phyloP scores from a whole-genome alignment of 2,113 vertebrate genomes.

The Zosterops borbonicus region DNA sequence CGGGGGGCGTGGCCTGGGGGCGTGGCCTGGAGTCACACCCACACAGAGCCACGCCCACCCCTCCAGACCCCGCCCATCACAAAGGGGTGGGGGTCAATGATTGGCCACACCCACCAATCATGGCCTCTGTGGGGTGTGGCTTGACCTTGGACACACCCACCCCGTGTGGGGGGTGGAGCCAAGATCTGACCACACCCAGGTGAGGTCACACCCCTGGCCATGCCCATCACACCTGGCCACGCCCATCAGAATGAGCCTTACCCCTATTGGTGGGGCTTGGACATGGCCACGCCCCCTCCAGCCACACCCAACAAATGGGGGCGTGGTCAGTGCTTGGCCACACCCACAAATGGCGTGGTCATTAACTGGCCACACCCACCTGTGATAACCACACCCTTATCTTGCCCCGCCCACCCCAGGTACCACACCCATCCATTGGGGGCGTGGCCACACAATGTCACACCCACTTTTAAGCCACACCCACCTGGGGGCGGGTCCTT shows the following conservation, averaged over 20 bases:
- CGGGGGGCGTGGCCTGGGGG: neutral
- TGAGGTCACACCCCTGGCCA: too few species aligned
- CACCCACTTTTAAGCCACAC: neutral
- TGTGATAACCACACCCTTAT: neutral
- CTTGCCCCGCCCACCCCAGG: neutral
- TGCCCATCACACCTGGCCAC: neutral
- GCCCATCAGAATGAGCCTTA: neutral
- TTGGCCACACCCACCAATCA: too few species aligned
- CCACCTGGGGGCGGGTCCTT: neutral
- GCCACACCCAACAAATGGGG: neutral
- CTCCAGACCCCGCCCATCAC: too few species aligned
- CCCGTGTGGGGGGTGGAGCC: too few species aligned
- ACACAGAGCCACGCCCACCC: too few species aligned
- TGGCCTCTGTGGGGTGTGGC: too few species aligned
- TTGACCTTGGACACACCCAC: too few species aligned
- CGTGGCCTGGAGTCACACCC: too few species aligned
- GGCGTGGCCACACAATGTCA: neutral
- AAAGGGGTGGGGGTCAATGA: neutral
- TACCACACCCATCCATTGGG: neutral
- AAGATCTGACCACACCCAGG: too few species aligned
- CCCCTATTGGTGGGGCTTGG: fast-evolving
- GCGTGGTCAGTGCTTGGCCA: neutral
- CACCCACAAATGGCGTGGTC: neutral
- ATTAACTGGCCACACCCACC: neutral
- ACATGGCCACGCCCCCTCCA: neutral